Evolutionary conservation across 2,797 vertebrate genomes (phyloP), one percentile per base, ranked within the genome.

Genomic region (Acanthurus leucopareius): DNA sequence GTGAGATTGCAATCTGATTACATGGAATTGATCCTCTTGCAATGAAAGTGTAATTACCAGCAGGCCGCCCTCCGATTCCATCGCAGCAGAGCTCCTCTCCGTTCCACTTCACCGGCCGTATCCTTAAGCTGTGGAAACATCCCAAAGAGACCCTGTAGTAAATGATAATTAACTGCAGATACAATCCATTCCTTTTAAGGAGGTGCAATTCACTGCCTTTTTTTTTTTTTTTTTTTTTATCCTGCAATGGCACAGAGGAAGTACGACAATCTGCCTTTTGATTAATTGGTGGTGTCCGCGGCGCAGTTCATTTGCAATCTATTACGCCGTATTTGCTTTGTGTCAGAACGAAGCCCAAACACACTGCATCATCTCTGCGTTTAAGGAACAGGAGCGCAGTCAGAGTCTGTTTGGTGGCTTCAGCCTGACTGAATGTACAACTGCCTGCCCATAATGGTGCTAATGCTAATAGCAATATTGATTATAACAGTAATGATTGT

Each of bases 141-240:
- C 89, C 88, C 83, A 82, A 69, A 88, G 87, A 93, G 90, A 90
- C 87, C 82, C 89, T 59, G 32, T 73, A 81, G 89, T 94, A 94
- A 94, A 94, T 93, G 92, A 93, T 93, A 91, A 95, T 95, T 93
- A 94, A 93, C 89, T 90, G 86, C 91, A 91, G 88, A 91, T 90
- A 87, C 91, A 90, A 93, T 92, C 89, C 90, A 90, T 93, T 94
- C 86, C 82, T 92, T 93, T 91, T 88, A 89, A 91, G 87, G 91
- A 91, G 85, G 83, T 83, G 86, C 45, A 14, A 87, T 88, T 86
- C 87, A 53, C 83, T 79, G 3, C 64, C 75, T 65, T 78, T 68
- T 52, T 20, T 53, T 62, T 59, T 60, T 54, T 54, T 75, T 66
- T 79, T 65, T 61, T 20, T 52, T 59, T 57, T 65, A 44, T 58